Conservation (phyloP, 2,888 invertebrate species). For the Chloroclysta siterata region DNA sequence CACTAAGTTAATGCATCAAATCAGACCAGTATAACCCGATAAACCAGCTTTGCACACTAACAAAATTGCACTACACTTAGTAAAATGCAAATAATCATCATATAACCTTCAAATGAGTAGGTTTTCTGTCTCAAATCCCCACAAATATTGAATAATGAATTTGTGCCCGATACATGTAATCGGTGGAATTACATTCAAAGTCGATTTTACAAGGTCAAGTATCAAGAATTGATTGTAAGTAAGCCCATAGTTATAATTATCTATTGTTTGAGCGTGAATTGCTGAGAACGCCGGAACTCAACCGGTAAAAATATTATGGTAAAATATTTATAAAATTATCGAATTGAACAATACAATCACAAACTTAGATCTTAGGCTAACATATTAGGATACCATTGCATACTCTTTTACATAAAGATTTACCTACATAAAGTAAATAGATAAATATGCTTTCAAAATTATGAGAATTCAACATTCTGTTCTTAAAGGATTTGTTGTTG, state of each 20-base stretch:
- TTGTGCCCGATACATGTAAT: slow-evolving; percentile 48
- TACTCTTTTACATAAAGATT: no score
- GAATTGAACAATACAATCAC: no score
- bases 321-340: not conserved
- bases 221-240: slow-evolving; percentile 50
- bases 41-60: slow-evolving; percentile 20
- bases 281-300: slow-evolving; percentile 12
- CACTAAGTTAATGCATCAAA: slow-evolving; percentile 4
- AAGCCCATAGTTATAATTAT: slow-evolving; percentile 32
- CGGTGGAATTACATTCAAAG: slow-evolving; percentile 61
- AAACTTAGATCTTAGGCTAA: no score
- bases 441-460: no score
- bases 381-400: no score
- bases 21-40: slow-evolving; percentile 9
- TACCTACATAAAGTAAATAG: no score
- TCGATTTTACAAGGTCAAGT: slow-evolving; percentile 59
- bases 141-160: slow-evolving; percentile 39
- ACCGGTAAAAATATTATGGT: slow-evolving; percentile 9
- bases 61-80: slow-evolving; percentile 31
- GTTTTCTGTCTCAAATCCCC: slow-evolving; percentile 31
- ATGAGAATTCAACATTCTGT: no score
- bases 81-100: slow-evolving; percentile 22
- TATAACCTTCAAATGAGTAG: slow-evolving; percentile 32
- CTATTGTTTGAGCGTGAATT: slow-evolving; percentile 26
- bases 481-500: no score